Conservation (phyloP, 2,113 vertebrate species). For the Vimba vimba region DNA sequence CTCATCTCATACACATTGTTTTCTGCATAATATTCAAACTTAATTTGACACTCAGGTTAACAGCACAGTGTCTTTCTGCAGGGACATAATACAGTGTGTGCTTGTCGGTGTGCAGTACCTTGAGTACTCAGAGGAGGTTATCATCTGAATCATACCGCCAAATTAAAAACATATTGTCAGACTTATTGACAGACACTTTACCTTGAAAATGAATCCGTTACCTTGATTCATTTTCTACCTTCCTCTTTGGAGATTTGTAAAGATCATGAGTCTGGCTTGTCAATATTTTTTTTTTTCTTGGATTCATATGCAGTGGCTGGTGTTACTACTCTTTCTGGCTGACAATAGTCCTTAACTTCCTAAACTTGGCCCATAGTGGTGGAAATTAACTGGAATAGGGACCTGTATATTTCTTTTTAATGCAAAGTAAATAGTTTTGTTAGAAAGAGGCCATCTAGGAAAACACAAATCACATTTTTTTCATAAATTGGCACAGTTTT, state of each 20-base stretch:
- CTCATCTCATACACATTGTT: conserved; percentile 55
- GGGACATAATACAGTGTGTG: conserved; percentile 14
- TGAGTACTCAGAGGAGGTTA: conserved; percentile 5
- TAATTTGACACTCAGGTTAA: conserved; percentile 54
- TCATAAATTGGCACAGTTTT: not conserved
- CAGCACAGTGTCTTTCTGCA: not conserved
- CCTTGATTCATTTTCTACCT: not conserved
- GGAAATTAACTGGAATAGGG: not conserved
- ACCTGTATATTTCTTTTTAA: not conserved
- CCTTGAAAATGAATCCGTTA: not conserved
- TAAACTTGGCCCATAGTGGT: not conserved
- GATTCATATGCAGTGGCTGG: not conserved
- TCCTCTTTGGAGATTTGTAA: not conserved
- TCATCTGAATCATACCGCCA: not conserved
- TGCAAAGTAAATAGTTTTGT: not conserved
- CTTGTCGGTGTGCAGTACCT: not conserved
- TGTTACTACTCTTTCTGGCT: not conserved
- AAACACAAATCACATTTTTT: not conserved
- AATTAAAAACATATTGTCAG: conserved; percentile 19
- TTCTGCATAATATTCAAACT: conserved; percentile 50
- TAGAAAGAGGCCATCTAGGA: not conserved
- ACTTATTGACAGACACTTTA: conserved; percentile 9
- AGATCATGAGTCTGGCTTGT: not conserved
- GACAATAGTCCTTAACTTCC: not conserved
- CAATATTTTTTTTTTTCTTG: not conserved